Percentiles rank a stretch among this genome's conserved stretches.
Evolutionary conservation across 2,113 vertebrate genomes (phyloP).

Genomic region (Cynopterus brachyotis): DNA sequence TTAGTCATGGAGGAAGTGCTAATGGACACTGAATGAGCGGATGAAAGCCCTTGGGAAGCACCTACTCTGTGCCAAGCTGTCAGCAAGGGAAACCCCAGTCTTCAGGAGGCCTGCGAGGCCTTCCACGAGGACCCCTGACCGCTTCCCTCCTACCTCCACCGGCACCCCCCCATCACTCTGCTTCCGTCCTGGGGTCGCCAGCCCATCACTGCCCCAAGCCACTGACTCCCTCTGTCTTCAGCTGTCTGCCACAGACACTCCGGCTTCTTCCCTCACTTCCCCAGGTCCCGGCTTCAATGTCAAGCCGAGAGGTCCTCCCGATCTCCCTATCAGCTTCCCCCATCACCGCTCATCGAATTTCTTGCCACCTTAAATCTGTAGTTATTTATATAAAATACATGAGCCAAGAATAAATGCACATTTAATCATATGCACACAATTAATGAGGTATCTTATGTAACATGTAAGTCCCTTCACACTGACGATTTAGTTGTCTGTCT

Average conservation of each 20-base stretch:
- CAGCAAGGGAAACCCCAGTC: neutral
- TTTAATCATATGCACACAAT: neutral
- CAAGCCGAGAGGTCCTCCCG: neutral
- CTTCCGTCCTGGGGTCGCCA: neutral
- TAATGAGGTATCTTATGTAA: neutral
- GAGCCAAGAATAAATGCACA: neutral
- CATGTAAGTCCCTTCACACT: neutral
- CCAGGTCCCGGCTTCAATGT: neutral
- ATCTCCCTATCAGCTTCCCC: too few relatives aligned
- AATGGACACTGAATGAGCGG: neutral
- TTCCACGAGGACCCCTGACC: rapidly evolving
- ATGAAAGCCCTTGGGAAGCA: neutral
- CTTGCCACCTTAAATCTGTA: neutral
- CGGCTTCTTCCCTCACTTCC: neutral
- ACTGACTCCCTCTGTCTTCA: neutral
- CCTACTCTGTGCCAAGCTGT: neutral
- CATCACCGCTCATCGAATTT: neutral
- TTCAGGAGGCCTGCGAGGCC: neutral
- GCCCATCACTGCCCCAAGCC: neutral
- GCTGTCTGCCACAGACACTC: neutral
- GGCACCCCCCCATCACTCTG: rapidly evolving
- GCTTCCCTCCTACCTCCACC: neutral
- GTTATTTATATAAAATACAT: neutral
- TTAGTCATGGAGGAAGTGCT: neutral
- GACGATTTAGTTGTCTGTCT: neutral